Evolutionary conservation across 2,113 vertebrate genomes (phyloP).

Genomic region (Amazona guildingii): DNA sequence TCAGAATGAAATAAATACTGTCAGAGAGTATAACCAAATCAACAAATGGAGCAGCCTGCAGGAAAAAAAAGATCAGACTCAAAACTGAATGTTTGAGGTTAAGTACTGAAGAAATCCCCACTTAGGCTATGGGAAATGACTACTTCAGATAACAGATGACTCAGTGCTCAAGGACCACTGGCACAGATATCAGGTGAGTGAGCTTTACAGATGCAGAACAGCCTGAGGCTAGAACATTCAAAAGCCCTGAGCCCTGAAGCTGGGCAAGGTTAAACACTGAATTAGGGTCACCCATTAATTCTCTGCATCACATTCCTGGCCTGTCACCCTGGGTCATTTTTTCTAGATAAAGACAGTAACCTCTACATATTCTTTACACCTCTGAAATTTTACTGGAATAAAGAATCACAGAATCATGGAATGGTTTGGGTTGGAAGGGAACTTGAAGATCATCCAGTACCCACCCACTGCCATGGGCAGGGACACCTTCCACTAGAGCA

Average conservation of each 20-base stretch:
- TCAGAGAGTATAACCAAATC: background rate
- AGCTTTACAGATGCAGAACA: background rate
- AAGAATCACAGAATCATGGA: background rate
- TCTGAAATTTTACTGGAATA: background rate
- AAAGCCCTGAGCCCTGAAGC: background rate
- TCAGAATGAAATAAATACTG: background rate
- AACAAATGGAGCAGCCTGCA: background rate
- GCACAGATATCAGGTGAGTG: background rate
- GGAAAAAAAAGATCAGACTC: background rate
- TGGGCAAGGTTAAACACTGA: background rate
- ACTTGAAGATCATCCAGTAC: background rate
- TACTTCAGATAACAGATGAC: background rate
- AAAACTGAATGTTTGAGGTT: conserved; percentile 8
- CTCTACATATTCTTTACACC: background rate
- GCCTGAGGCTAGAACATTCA: background rate
- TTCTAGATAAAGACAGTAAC: background rate
- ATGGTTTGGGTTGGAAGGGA: background rate
- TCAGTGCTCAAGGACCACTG: background rate
- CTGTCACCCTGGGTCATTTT: background rate
- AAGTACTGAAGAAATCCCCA: background rate
- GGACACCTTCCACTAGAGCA: background rate
- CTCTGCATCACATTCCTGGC: background rate
- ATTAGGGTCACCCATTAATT: background rate
- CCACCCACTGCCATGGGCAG: background rate
- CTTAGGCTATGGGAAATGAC: background rate